phyloP scores from a whole-genome alignment of 2,113 vertebrate genomes.

The Herpetotheres cachinnans region DNA sequence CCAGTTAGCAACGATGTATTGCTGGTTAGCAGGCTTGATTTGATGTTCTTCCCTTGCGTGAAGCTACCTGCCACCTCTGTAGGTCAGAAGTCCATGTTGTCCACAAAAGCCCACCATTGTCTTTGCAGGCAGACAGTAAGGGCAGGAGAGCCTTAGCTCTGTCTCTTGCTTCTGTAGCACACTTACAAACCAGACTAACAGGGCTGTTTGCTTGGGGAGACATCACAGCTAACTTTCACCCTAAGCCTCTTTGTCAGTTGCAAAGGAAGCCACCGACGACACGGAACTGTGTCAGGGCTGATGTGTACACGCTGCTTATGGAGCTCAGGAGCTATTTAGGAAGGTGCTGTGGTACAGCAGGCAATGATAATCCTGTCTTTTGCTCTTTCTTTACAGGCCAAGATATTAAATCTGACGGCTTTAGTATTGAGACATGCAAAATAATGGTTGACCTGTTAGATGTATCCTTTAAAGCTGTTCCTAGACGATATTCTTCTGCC shows the following conservation, averaged over 20 bases:
- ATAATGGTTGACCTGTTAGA: slow-evolving; percentile 90
- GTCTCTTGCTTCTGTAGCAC: background rate
- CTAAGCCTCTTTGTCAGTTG: background rate
- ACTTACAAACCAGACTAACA: background rate
- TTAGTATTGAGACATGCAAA: slow-evolving; percentile 87
- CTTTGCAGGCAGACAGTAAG: background rate
- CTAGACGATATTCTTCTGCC: background rate
- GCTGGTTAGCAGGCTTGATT: background rate
- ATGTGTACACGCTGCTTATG: too few relatives aligned
- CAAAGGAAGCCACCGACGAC: background rate
- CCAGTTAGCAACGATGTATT: background rate
- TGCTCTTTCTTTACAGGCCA: slow-evolving; percentile 72
- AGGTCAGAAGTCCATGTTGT: background rate
- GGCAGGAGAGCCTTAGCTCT: background rate
- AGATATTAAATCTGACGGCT: slow-evolving; percentile 90
- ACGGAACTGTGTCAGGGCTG: background rate
- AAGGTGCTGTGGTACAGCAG: background rate
- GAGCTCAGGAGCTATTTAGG: background rate
- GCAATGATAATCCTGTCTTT: background rate
- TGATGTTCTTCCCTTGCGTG: background rate
- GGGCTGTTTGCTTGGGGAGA: background rate
- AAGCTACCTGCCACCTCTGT: background rate
- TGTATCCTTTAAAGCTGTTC: slow-evolving; percentile 80
- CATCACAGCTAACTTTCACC: background rate
- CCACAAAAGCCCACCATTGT: background rate